These are phyloP conservation scores for Lymantria dispar DNA, from an alignment of 2,888 invertebrate genomes.

Conservation along the genomic window DNA sequence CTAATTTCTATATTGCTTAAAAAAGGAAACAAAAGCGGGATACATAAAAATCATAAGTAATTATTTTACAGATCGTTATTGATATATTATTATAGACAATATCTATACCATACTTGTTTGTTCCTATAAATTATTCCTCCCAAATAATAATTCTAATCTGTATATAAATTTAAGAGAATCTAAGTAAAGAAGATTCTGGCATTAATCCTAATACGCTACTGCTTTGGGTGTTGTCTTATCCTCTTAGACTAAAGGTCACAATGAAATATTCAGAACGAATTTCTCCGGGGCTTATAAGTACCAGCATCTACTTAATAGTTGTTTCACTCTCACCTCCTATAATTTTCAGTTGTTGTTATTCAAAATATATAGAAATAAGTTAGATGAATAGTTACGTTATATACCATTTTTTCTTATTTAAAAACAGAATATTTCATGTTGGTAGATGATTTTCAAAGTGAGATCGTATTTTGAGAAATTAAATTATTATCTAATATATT, in stretches of 20 bases:
- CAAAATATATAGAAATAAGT: constrained; percentile 15
- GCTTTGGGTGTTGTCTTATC: constrained; percentile 50
- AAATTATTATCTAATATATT: constrained; percentile 66
- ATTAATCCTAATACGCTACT: constrained; percentile 16
- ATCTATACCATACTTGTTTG: constrained; percentile 2
- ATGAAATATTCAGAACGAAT: constrained; percentile 22
- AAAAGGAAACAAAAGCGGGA: no score
- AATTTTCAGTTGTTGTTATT: constrained; percentile 10
- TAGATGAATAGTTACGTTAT: constrained; percentile 6
- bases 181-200: constrained; percentile 7
- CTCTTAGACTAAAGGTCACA: constrained; percentile 24
- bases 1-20: no score
- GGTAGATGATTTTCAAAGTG: constrained; percentile 52
- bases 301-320: constrained; percentile 6
- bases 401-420: constrained; percentile 8
- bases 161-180: constrained; percentile 2
- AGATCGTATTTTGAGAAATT: constrained; percentile 62
- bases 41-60: no score
- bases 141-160: neutral
- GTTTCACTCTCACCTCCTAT: constrained; percentile 5
- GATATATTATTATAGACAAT: neutral
- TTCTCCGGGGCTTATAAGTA: constrained; percentile 7
- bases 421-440: constrained; percentile 42
- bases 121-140: neutral
- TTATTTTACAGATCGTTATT: constrained; percentile 1